phyloP scores from a whole-genome alignment of 2,888 invertebrate species.

The Anticlea derivata region DNA sequence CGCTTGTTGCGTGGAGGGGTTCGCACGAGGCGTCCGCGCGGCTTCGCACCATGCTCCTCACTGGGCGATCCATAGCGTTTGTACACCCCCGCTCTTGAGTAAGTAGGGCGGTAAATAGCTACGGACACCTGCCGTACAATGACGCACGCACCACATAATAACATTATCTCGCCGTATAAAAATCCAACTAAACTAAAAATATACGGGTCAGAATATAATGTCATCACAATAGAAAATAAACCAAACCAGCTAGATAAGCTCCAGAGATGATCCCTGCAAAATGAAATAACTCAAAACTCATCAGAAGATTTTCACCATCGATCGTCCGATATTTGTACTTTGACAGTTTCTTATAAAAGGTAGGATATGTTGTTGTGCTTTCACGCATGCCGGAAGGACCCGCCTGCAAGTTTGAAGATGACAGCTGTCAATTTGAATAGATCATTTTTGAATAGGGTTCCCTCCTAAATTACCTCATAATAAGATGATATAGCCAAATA shows the following conservation, averaged over 20 bases:
- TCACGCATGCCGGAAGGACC: constrained; percentile 7
- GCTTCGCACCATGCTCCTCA: constrained; percentile 68
- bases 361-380: neutral
- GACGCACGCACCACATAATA: constrained; percentile 56
- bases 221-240: too few species aligned
- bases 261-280: too few species aligned
- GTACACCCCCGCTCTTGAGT: constrained; percentile 65
- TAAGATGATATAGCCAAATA: too few species aligned
- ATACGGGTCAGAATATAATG: neutral
- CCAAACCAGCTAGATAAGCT: too few species aligned
- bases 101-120: constrained; percentile 77
- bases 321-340: too few species aligned
- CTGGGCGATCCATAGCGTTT: constrained; percentile 78
- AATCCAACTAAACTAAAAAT: constrained; percentile 7
- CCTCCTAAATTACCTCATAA: neutral
- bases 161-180: constrained; percentile 31
- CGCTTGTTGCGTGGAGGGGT: constrained; percentile 47
- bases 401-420: constrained; percentile 3
- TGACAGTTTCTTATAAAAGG: constrained; percentile 4
- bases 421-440: constrained; percentile 2
- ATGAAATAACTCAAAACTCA: too few species aligned
- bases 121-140: constrained; percentile 68
- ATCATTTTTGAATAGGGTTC: neutral
- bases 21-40: constrained; percentile 69
- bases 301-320: too few species aligned